Evolutionary conservation across 2,888 invertebrate genomes (phyloP).

Genomic region (Eulithis prunata): DNA sequence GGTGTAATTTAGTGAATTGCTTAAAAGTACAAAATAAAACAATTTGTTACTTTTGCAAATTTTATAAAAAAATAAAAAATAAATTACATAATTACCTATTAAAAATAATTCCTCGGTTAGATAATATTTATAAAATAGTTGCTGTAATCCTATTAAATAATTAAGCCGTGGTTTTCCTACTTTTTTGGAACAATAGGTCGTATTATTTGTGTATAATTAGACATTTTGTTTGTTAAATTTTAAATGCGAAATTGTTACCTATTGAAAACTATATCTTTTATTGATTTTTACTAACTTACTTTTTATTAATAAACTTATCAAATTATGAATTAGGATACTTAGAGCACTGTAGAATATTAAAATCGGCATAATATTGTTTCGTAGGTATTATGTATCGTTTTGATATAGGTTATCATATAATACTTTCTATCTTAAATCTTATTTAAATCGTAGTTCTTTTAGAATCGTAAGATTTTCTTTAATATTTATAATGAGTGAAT

Average conservation of each 20-base stretch:
- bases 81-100: constrained; percentile 69
- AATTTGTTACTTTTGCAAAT: constrained; percentile 90
- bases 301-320: constrained; percentile 60
- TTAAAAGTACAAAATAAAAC: constrained; percentile 87
- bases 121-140: constrained; percentile 79
- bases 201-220: constrained; percentile 54
- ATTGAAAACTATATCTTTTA: constrained; percentile 68
- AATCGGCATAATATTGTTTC: constrained; percentile 67
- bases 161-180: constrained; percentile 62
- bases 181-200: constrained; percentile 11
- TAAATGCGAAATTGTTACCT: constrained; percentile 77
- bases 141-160: constrained; percentile 66
- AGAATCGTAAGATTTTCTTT: constrained; percentile 69
- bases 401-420: constrained; percentile 59
- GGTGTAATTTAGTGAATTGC: constrained; percentile 86
- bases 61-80: constrained; percentile 85
- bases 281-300: constrained; percentile 46
- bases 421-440: constrained; percentile 46
- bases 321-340: constrained; percentile 62
- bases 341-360: constrained; percentile 60
- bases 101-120: constrained; percentile 71
- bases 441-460: constrained; percentile 72
- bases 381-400: constrained; percentile 67
- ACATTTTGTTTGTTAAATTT: constrained; percentile 68
- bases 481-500: constrained; percentile 60